Evolutionary conservation across 2,888 invertebrate genomes (phyloP), one percentile per base, ranked within the genome.

Genomic region (Latrodectus elegans): DNA sequence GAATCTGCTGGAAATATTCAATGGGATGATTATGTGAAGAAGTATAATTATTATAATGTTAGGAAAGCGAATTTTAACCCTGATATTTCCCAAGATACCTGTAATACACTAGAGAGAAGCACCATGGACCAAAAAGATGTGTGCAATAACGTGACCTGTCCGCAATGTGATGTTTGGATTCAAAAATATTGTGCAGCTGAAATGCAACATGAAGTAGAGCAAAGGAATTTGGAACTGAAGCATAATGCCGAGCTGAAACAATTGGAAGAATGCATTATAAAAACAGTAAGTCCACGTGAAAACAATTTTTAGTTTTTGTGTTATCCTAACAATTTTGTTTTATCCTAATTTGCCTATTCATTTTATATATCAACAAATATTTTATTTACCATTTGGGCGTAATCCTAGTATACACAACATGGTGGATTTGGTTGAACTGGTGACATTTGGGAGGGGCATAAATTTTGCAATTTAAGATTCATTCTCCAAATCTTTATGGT

Each of bases 151-250:
- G 14, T 77, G 17, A 78, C 67, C 12, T 84, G 84, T 51, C 11
- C 67, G 8, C 77, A 84, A n/a, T 84, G 84, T 67, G 84, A 84
- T 26, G 65, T 67, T 8, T 75, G 74, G 67, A 74, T 75, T n/a
- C 71, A 78, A 38, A 74, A 84, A 53, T 67, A 78, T 15, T 75
- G 73, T 78, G 65, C 73, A 12, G 76, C 76, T 1, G 83, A 83
- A 65, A 76, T 70, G 22, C 70, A 83, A 49, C 83, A 83, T 12
- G 76, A 83, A 52, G 64, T 77, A 14, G 83, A 83, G 17, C 26
- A 49, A 26, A 60, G 70, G 22, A 51, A 55, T 2, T 38, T 83
- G 55, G 83, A 76, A 15, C 52, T 71, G 73, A 81, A 81, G 52
- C 71, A 78, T 22, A 68, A 22, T 15, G 17, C 70, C 10, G 78